Conservation (phyloP, 2,888 invertebrate genomes). For the Zhuqinia jingwanae region DNA sequence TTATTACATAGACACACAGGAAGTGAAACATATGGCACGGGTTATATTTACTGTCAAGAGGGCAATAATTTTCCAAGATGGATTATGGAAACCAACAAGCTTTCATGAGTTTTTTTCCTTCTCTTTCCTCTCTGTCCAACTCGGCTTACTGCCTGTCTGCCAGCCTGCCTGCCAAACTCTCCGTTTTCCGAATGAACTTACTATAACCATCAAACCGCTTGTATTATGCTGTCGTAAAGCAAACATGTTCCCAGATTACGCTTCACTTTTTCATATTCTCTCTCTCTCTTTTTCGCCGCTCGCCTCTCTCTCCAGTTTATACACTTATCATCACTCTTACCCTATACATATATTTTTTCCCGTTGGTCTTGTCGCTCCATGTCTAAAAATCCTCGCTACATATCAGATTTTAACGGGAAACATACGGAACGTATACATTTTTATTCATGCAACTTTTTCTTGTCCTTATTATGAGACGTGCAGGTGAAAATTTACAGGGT, state of each 20-base stretch:
- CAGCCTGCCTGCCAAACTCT: not conserved
- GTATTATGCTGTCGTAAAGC: constrained; percentile 21
- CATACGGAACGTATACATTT: too few relatives aligned
- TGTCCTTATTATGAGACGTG: constrained; percentile 46
- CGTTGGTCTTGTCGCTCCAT: not conserved
- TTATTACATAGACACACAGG: constrained; percentile 55
- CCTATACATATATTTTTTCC: not conserved
- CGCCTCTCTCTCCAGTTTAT: constrained; percentile 13
- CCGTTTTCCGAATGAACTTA: not conserved
- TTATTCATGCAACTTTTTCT: constrained; percentile 20
- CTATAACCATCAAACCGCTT: constrained; percentile 25
- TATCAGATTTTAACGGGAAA: not conserved
- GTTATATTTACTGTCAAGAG: constrained; percentile 72
- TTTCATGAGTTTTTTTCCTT: constrained; percentile 50
- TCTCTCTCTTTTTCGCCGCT: too few relatives aligned
- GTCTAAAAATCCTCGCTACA: not conserved
- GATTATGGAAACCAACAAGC: constrained; percentile 66
- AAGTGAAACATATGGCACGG: constrained; percentile 70
- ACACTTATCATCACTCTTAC: too few relatives aligned
- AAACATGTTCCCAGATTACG: constrained; percentile 63
- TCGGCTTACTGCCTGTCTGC: constrained; percentile 29
- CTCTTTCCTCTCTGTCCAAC: constrained; percentile 20
- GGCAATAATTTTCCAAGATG: constrained; percentile 71
- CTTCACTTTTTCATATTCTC: constrained; percentile 29
- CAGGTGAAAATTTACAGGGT: constrained; percentile 56